phyloP scores from a whole-genome alignment of 2,888 invertebrate species.

The Melitaea athalia region DNA sequence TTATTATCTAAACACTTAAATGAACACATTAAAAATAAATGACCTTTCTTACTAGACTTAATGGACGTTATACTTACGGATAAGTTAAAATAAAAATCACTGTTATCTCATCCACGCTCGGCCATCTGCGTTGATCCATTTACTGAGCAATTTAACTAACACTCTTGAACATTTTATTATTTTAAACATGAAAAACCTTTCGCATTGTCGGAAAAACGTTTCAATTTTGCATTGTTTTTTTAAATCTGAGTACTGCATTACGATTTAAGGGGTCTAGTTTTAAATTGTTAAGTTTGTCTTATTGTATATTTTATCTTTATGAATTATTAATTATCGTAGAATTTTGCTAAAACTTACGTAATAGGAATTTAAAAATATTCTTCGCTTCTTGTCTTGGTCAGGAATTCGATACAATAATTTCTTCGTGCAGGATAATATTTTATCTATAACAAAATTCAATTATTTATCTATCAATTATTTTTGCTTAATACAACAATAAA shows the following conservation, averaged over 20 bases:
- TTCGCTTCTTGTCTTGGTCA: too few species aligned
- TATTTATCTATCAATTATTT: too few species aligned
- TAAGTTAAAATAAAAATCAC: conserved; percentile 5
- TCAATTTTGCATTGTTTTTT: conserved; percentile 4
- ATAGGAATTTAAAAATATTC: too few species aligned
- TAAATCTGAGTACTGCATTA: neutral
- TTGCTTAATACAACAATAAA: too few species aligned
- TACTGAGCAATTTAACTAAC: conserved; percentile 11
- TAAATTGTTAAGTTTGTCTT: neutral
- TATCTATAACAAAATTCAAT: too few species aligned
- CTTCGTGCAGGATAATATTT: too few species aligned
- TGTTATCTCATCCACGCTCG: neutral
- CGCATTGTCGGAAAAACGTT: conserved; percentile 5
- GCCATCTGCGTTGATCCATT: conserved; percentile 11
- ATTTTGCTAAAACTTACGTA: neutral
- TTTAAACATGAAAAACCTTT: neutral
- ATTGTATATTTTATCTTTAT: neutral
- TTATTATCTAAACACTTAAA: too few species aligned
- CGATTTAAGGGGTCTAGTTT: neutral
- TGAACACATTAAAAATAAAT: too few species aligned
- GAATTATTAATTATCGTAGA: neutral
- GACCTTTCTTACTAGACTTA: neutral
- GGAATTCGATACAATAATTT: too few species aligned
- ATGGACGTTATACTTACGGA: neutral
- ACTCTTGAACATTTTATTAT: conserved; percentile 11